Base-by-base conservation (phyloP, 2,113 vertebrate genomes). In the Danionella cerebrum region DNA sequence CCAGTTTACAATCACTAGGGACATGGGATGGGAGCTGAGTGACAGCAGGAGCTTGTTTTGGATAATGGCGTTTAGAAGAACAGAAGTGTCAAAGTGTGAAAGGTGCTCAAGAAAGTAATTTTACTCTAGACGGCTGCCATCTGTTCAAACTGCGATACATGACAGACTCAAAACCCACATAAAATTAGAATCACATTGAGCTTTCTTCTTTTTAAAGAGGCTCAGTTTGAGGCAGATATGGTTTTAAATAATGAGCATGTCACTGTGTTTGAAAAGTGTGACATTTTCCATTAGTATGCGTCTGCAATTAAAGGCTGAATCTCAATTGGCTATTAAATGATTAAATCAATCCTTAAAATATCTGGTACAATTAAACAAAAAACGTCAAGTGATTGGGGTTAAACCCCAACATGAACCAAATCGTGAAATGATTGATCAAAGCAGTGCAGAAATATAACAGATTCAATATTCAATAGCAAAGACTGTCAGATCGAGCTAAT, bases 101-200 rank as follows among this genome's bases (percentile, higher is more conserved):
- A 63, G 65, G 58, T 35, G 50, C 10, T 41, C 31, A 18, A 31
- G 60, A 47, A 65, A n/a, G 60, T 45, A 48, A 71, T 71, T 39
- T 41, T 33, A 38, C 16, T 47, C 14, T 74, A 47, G 62, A 59
- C 54, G 53, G 62, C 47, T 55, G 5, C 16, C 19, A 11, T 42
- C 6, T 6, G 47, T 50, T 19, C 35, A 52, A 33, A 50, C 25
- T 22, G 29, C 8, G 24, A 63, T 71, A 48, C 33, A 14, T 65
- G 69, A 71, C 52, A 55, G 45, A 24, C 18, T 47, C 29, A 31
- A 65, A 58, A 13, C 10, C 36, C 2, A 5, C 31, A 58, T 25
- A 29, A 36, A 70, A 48, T 47, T 33, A n/a, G 50, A 65, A 11
- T 5, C 11, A 5, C 16, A 50, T 12, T 11, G 27, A 24, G 11